These are phyloP conservation scores for Apis laboriosa DNA, from an alignment of 1,140 invertebrate genomes.

Conservation along the genomic window DNA sequence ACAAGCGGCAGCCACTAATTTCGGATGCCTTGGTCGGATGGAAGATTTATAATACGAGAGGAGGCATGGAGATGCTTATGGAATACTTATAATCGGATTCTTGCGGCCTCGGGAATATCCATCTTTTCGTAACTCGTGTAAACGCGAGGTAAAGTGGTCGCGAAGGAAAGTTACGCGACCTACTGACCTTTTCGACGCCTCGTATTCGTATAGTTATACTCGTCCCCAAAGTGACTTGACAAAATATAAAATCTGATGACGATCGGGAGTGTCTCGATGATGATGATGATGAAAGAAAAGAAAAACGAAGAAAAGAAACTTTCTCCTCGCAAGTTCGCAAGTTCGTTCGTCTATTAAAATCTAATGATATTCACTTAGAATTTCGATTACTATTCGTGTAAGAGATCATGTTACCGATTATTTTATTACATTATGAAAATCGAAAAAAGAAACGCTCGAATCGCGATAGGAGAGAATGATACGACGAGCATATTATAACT, in stretches of 20 bases:
- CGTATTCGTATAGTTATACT: neutral
- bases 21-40: conserved; percentile 60
- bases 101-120: neutral
- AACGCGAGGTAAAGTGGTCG: neutral
- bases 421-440: too few relatives aligned
- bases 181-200: conserved; percentile 3
- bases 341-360: neutral
- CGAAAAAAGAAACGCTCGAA: too few relatives aligned
- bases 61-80: neutral
- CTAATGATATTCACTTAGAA: too few relatives aligned
- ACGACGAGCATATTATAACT: too few relatives aligned
- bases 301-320: neutral
- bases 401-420: too few relatives aligned
- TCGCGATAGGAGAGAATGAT: too few relatives aligned
- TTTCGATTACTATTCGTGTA: too few relatives aligned
- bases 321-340: neutral
- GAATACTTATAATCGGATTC: neutral
- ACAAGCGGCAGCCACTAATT: conserved; percentile 62
- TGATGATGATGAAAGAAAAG: neutral
- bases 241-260: neutral
- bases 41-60: conserved; percentile 71
- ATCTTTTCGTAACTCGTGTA: neutral
- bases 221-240: neutral
- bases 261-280: neutral
- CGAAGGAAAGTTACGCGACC: conserved; percentile 5